Percentiles rank a stretch among this genome's conserved stretches.
phyloP scores from a whole-genome alignment of 2,888 invertebrate species.

The Schizotus pectinicornis region DNA sequence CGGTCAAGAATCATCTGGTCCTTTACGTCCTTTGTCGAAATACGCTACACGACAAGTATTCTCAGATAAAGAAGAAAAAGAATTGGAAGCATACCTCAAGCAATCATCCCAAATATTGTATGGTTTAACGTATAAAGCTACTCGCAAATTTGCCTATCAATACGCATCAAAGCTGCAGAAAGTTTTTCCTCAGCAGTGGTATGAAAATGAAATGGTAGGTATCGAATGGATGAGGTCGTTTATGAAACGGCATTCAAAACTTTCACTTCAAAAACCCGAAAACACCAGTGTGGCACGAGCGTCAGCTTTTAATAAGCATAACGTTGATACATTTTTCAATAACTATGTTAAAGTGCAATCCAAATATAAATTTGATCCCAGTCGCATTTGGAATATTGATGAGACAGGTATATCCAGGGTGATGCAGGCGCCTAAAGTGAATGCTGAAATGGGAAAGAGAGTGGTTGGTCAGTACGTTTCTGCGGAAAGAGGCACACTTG shows the following conservation, averaged over 20 bases:
- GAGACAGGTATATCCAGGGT: constrained; percentile 23
- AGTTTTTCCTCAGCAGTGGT: neutral
- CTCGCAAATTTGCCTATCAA: neutral
- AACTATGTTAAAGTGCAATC: no score
- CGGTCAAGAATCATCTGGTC: no score
- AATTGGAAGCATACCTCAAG: no score
- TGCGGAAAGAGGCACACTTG: constrained; percentile 33
- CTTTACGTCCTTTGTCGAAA: no score
- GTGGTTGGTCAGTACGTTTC: constrained; percentile 29
- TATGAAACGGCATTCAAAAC: constrained; percentile 6
- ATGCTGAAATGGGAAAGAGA: no score
- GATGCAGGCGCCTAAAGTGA: no score
- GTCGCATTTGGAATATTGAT: constrained; percentile 14
- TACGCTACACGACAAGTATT: no score
- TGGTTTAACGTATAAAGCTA: no score
- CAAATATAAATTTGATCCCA: no score
- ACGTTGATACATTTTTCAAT: constrained; percentile 6
- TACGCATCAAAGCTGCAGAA: constrained; percentile 4
- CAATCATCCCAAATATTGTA: no score
- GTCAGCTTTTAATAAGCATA: constrained; percentile 16
- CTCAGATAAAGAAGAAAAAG: no score
- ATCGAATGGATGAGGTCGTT: constrained; percentile 4
- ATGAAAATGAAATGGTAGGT: neutral
- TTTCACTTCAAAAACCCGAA: constrained; percentile 28
- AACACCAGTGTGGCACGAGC: constrained; percentile 27